Evolutionary conservation across 1,140 invertebrate genomes (phyloP).

Genomic region (Cherax quadricarinatus): DNA sequence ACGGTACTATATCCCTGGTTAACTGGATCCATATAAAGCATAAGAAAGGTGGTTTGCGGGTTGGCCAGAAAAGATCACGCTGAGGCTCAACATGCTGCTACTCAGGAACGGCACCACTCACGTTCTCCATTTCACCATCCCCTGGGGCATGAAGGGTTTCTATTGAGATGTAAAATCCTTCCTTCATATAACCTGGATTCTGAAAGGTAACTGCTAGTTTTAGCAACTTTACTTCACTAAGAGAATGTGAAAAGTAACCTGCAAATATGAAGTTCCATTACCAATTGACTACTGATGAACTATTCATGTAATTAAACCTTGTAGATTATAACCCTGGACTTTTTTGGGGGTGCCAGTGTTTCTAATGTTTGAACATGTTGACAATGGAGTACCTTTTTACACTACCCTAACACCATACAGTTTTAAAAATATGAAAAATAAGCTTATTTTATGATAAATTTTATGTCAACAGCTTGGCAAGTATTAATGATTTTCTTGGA

Average conservation of each 20-base stretch:
- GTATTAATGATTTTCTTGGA: too few relatives aligned
- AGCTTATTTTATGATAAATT: too few relatives aligned
- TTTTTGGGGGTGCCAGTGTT: too few relatives aligned
- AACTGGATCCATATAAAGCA: background rate
- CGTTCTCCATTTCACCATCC: slow-evolving; percentile 89
- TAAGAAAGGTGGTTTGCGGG: background rate
- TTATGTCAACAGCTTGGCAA: too few relatives aligned
- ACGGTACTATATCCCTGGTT: slow-evolving; percentile 2
- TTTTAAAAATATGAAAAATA: too few relatives aligned
- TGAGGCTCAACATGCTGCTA: slow-evolving; percentile 27
- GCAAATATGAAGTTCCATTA: background rate
- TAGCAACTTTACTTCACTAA: background rate
- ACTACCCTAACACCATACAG: too few relatives aligned
- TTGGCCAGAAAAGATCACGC: background rate
- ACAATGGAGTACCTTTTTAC: too few relatives aligned
- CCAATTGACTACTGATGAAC: too few relatives aligned
- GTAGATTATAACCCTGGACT: too few relatives aligned
- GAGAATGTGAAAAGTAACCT: background rate
- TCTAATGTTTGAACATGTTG: too few relatives aligned
- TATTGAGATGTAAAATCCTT: slow-evolving; percentile 96
- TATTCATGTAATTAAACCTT: too few relatives aligned
- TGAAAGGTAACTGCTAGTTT: slow-evolving; percentile 64
- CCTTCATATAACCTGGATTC: slow-evolving; percentile 94
- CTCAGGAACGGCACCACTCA: slow-evolving; percentile 79
- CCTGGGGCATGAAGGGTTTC: slow-evolving; percentile 97